These are phyloP conservation scores for Tetragonula clypearis DNA, from an alignment of 1,140 invertebrate species.

Conservation along the genomic window DNA sequence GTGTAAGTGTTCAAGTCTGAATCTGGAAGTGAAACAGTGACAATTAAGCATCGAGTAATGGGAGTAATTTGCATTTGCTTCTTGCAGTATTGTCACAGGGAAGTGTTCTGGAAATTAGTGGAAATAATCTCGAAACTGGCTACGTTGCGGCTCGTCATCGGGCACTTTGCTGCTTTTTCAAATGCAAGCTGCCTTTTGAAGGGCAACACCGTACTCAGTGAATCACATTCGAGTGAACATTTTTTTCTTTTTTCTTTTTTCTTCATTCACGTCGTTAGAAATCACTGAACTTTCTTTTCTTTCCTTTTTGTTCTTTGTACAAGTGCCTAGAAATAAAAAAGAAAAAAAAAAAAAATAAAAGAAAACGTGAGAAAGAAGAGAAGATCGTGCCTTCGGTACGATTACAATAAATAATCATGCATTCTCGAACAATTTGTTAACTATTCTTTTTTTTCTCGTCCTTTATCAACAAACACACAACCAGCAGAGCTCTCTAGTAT, in stretches of 20 bases:
- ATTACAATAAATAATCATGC: slow-evolving; percentile 28
- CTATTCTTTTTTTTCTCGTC: neutral
- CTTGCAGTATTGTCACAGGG: neutral
- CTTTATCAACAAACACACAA: slow-evolving; percentile 18
- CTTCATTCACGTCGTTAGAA: neutral
- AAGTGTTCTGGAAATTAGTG: neutral
- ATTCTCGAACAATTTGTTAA: neutral
- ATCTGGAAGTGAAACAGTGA: neutral
- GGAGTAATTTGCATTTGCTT: neutral
- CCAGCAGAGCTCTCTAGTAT: neutral
- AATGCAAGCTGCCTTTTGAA: slow-evolving; percentile 77
- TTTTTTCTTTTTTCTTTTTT: neutral
- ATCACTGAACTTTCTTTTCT: neutral
- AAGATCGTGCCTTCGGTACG: neutral
- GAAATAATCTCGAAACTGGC: slow-evolving; percentile 45
- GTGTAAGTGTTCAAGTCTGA: neutral
- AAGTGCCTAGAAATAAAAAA: neutral
- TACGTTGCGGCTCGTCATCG: slow-evolving; percentile 76
- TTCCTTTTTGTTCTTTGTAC: neutral
- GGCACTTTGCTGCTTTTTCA: slow-evolving; percentile 72
- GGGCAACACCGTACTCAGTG: slow-evolving; percentile 71
- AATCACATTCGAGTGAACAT: slow-evolving; percentile 35
- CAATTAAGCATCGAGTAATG: neutral
- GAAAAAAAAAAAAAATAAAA: neutral
- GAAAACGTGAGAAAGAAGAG: neutral